phyloP scores from a whole-genome alignment of 2,113 vertebrate species.

The Lagopus leucura region DNA sequence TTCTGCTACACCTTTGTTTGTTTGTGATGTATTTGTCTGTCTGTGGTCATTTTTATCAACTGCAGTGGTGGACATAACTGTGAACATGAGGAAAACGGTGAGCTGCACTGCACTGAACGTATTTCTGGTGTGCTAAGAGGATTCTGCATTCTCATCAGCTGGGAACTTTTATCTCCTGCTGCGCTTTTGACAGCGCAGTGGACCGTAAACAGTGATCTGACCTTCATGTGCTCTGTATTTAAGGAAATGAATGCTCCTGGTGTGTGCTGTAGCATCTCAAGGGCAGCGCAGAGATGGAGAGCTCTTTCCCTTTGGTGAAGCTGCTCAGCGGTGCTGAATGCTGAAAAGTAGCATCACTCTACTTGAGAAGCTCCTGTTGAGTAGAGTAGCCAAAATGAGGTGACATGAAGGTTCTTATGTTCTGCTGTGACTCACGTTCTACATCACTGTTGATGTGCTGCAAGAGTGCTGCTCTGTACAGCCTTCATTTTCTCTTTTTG shows the following conservation, averaged over 20 bases:
- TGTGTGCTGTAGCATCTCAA: not conserved
- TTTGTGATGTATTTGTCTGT: not conserved
- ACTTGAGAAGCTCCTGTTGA: not conserved
- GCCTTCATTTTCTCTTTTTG: not conserved
- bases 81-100: not conserved
- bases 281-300: not conserved
- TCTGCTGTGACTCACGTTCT: not conserved
- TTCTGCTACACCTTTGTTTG: conserved; percentile 38
- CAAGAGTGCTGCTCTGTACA: not conserved
- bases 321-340: not conserved
- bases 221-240: not conserved
- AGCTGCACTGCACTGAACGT: rapidly evolving
- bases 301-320: not conserved
- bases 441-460: not conserved
- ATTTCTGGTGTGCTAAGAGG: not conserved
- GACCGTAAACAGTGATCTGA: not conserved
- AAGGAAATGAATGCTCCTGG: not conserved
- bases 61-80: rapidly evolving
- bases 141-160: not conserved
- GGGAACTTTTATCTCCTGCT: not conserved
- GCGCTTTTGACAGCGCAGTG: not conserved
- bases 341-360: not conserved
- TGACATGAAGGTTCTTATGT: not conserved
- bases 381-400: not conserved
- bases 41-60: not conserved